A percentile compares a stretch with the other conserved stretches of the same genome.
phyloP scores from a whole-genome alignment of 2,797 vertebrate species.

The Heterohyrax brucei region DNA sequence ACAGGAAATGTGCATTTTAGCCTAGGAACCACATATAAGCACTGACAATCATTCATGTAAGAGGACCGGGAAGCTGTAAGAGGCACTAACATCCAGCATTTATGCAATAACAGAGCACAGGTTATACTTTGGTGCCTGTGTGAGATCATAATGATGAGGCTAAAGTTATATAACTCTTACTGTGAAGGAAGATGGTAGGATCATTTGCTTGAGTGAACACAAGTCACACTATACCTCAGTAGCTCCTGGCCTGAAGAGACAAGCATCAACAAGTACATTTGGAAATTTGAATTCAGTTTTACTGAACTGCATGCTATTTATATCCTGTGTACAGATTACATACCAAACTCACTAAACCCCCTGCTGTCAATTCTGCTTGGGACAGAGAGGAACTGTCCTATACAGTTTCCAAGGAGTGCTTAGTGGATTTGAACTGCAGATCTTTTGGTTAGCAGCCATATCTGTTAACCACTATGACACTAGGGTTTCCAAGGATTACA shows the following conservation, averaged over 20 bases:
- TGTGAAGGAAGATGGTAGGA: not conserved
- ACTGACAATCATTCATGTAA: not conserved
- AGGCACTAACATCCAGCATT: not conserved
- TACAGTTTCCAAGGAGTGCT: too few species aligned
- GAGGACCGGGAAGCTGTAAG: not conserved
- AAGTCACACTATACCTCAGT: not conserved
- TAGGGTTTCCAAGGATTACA: not conserved
- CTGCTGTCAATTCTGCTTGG: too few species aligned
- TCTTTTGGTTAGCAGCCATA: too few species aligned
- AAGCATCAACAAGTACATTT: not conserved
- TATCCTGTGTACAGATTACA: not conserved
- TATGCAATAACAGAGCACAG: not conserved
- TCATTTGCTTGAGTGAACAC: not conserved
- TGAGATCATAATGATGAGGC: not conserved
- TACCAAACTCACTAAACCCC: not conserved
- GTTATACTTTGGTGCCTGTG: not conserved
- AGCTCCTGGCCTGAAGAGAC: not conserved
- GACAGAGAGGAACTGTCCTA: too few species aligned
- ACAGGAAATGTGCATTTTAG: not conserved
- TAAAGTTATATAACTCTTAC: not conserved
- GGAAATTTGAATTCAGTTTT: constrained; percentile 46
- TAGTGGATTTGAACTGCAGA: too few species aligned
- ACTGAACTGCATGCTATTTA: constrained; percentile 22
- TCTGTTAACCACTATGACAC: too few species aligned
- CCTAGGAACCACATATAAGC: not conserved